A percentile compares a stretch with the other conserved stretches of the same genome.
Evolutionary conservation across 2,888 invertebrate species (phyloP).

Genomic region (Eristalinus sepulchralis): DNA sequence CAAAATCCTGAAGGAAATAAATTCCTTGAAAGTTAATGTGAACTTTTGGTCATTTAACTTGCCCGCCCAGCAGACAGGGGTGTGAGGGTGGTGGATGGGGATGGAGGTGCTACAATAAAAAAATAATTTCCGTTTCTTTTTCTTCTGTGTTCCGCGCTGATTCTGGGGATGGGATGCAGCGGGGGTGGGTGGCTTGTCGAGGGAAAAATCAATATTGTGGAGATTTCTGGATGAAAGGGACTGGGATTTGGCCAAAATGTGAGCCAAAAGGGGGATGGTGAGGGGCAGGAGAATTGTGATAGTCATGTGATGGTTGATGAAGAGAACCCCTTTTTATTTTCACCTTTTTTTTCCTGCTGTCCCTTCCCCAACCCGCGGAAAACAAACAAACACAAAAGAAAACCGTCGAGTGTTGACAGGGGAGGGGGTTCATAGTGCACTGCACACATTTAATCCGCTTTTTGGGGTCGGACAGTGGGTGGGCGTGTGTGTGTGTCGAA

Average conservation of each 20-base stretch:
- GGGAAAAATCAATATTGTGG: slow-evolving; percentile 68
- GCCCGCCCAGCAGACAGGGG: background rate
- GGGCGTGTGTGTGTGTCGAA: background rate
- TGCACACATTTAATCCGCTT: slow-evolving; percentile 43
- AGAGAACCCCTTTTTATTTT: background rate
- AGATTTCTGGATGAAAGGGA: slow-evolving; percentile 59
- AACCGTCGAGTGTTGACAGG: background rate
- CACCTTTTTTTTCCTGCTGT: slow-evolving; percentile 8
- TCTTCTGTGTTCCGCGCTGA: slow-evolving; percentile 37
- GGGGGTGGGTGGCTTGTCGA: background rate
- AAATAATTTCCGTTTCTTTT: slow-evolving; percentile 63
- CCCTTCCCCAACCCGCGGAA: background rate
- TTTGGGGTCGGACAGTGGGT: background rate
- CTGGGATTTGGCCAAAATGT: slow-evolving; percentile 49
- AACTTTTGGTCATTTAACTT: slow-evolving; percentile 65
- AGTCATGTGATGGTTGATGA: slow-evolving; percentile 9
- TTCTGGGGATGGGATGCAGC: background rate
- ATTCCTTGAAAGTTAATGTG: slow-evolving; percentile 66
- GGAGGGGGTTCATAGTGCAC: slow-evolving; percentile 44
- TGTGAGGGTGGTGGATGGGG: background rate
- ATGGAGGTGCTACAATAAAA: slow-evolving; percentile 51
- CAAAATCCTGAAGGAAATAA: slow-evolving; percentile 66
- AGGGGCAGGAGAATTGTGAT: slow-evolving; percentile 19
- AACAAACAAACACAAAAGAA: background rate
- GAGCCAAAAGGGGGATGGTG: background rate